Evolutionary conservation across 2,113 vertebrate species (phyloP), one percentile per base, ranked within the genome.

Genomic region (Leiothrix lutea): DNA sequence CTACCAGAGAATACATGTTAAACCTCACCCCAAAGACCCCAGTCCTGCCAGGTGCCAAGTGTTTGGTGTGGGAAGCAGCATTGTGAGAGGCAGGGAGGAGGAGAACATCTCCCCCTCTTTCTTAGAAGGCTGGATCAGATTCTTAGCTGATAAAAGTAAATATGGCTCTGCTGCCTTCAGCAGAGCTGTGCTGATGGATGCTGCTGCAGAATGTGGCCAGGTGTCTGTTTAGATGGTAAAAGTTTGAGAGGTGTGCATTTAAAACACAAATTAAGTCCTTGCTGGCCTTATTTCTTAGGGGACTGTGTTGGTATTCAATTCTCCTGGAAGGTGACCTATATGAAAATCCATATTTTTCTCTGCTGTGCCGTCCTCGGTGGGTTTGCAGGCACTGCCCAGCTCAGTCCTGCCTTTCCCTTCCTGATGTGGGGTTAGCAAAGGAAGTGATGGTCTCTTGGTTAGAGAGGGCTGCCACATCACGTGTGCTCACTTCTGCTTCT

Each of bases 141-240:
- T 69, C 18, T 50, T 17, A 25, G 53, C 56, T 75, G 72, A 61
- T 42, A 51, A 50, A 81, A 87, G 22, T 6, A 51, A 78, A 25
- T 0, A 0, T 2, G 0, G 56, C 29, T 62, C 28, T 5, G 0
- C 19, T 9, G 5, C 35, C 42, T 57, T 65, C 36, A 20, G 88
- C 17, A 6, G 47, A 47, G 57, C 28, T 73, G 25, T 0, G 0
- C 33, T 60, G 60, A 6, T 47, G 10, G 14, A 3, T 3, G 2
- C 10, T 20, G 40, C 14, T 10, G 21, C 47, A 58, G 70, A 78
- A 64, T 38, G 29, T 57, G n/a, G 36, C 29, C 51, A 54, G 53
- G 33, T 3, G 2, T 48, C 40, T 71, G 2, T 64, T 51, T 25
- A 64, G 77, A 78, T 62, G 35, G 23, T 62, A 42, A 40, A 67